phyloP scores from a whole-genome alignment of 2,888 invertebrate genomes.

The Torymus texanus region DNA sequence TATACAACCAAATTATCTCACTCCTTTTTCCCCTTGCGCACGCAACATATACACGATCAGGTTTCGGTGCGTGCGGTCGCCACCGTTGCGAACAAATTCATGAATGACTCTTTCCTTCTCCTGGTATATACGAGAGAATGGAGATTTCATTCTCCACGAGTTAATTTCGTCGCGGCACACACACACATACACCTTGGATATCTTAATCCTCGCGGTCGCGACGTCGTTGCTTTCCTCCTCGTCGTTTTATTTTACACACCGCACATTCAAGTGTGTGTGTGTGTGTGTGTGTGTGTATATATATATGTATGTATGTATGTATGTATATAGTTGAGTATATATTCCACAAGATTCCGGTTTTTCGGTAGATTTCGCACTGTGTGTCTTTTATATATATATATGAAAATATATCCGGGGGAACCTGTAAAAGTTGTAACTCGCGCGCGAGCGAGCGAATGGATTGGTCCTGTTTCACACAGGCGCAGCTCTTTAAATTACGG shows the following conservation, averaged over 20 bases:
- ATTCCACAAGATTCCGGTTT: constrained; percentile 35
- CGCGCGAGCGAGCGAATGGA: background rate
- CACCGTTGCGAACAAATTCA: constrained; percentile 35
- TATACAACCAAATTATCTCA: constrained; percentile 15
- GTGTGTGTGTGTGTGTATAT: background rate
- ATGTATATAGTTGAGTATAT: constrained; percentile 4
- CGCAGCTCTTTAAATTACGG: constrained; percentile 33
- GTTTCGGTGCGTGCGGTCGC: constrained; percentile 42
- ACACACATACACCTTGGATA: constrained; percentile 8
- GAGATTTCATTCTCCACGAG: constrained; percentile 52
- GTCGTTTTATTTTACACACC: background rate
- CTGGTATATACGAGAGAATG: constrained; percentile 27
- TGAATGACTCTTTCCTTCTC: constrained; percentile 44
- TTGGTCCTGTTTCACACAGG: background rate
- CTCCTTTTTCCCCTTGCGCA: background rate
- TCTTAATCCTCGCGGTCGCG: constrained; percentile 38
- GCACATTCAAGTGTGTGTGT: background rate
- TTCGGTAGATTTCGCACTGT: constrained; percentile 22
- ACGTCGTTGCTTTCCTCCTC: background rate
- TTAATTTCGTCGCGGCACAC: constrained; percentile 36
- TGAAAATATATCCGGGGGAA: background rate
- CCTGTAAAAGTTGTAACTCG: constrained; percentile 29
- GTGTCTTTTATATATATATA: background rate
- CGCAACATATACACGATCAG: constrained; percentile 37
- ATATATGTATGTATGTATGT: background rate